Evolutionary conservation across 2,113 vertebrate species (phyloP).

Genomic region (Phalacrocorax brasilianus): DNA sequence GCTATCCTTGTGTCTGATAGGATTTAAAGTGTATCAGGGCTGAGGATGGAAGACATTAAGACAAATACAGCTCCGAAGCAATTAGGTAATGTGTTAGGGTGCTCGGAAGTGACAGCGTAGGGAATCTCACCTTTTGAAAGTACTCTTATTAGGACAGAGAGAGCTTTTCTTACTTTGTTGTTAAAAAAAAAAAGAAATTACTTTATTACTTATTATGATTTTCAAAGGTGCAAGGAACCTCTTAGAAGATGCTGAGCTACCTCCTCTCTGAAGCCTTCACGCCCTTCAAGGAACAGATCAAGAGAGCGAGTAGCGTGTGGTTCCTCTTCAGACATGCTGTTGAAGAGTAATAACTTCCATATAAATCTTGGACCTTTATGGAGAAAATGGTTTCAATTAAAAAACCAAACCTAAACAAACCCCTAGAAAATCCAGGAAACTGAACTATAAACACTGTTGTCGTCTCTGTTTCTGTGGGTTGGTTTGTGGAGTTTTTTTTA

Average conservation of each 20-base stretch:
- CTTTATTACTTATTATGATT: not conserved
- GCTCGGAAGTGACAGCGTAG: not conserved
- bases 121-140: not conserved
- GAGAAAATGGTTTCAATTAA: not conserved
- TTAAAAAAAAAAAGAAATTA: not conserved
- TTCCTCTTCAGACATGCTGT: not conserved
- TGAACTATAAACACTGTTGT: not conserved
- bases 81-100: not conserved
- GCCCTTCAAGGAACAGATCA: not conserved
- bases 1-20: not conserved
- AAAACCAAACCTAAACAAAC: not conserved
- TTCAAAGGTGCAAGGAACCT: not conserved
- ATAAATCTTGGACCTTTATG: not conserved
- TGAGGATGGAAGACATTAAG: not conserved
- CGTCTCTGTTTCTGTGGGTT: accelerated
- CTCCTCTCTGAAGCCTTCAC: not conserved
- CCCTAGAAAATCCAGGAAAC: not conserved
- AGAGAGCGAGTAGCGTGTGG: not conserved
- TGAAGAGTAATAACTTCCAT: not conserved
- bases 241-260: not conserved
- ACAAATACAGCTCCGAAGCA: not conserved
- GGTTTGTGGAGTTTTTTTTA: not conserved
- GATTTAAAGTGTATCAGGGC: not conserved
- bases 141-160: not conserved
- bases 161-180: not conserved